phyloP scores from a whole-genome alignment of 1,140 invertebrate genomes.

The Myzus persicae region DNA sequence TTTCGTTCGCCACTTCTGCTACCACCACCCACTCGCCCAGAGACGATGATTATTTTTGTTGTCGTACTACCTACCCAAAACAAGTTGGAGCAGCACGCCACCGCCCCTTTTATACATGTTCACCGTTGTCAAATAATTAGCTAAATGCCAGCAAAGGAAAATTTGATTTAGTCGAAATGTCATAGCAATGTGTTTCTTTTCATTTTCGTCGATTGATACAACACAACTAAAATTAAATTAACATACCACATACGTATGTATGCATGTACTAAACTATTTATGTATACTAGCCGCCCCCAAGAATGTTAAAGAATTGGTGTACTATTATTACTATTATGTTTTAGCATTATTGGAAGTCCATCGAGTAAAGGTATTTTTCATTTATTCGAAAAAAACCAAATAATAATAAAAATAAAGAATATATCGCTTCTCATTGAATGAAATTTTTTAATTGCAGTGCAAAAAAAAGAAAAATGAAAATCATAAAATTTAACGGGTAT shows the following conservation, averaged over 20 bases:
- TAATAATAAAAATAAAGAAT: conserved; percentile 9
- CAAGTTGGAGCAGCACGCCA: no score
- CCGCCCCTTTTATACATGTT: no score
- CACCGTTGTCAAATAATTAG: not conserved
- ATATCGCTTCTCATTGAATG: not conserved
- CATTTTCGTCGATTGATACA: not conserved
- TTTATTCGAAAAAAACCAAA: not conserved
- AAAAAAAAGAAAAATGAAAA: conserved; percentile 32
- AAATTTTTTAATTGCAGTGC: conserved; percentile 23
- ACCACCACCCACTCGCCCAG: not conserved
- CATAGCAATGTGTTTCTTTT: not conserved
- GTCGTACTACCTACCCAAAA: not conserved
- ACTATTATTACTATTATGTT: not conserved
- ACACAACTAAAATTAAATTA: not conserved
- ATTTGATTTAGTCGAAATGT: not conserved
- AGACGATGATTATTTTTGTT: not conserved
- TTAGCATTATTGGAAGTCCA: not conserved
- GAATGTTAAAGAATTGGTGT: not conserved
- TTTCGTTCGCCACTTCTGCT: not conserved
- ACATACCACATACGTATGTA: not conserved
- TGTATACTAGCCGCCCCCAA: not conserved
- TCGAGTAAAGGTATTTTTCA: not conserved
- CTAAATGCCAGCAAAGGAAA: not conserved
- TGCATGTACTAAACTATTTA: not conserved
- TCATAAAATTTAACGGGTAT: conserved; percentile 40